Percentiles rank a stretch among this genome's conserved stretches.
phyloP scores from a whole-genome alignment of 2,797 vertebrate species.

The Anolis apletophallus region DNA sequence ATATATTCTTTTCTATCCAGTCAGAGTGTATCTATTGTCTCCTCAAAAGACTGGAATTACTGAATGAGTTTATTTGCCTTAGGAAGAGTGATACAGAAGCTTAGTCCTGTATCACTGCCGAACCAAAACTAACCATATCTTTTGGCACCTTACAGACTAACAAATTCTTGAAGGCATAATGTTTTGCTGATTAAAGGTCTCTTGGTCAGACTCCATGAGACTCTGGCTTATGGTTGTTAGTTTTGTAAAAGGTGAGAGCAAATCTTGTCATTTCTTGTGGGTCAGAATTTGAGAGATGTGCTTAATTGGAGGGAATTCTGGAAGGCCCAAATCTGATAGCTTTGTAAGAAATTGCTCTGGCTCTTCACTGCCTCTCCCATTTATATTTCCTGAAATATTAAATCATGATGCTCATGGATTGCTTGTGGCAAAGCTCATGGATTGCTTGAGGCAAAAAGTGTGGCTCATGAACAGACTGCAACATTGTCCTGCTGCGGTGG shows the following conservation, averaged over 20 bases:
- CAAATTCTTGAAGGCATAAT: not conserved
- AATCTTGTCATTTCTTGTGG: not conserved
- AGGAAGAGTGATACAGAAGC: conserved; percentile 45
- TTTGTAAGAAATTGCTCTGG: not conserved
- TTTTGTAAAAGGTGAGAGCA: not conserved
- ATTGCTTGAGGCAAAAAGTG: too few species aligned
- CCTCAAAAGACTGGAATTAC: conserved; percentile 29
- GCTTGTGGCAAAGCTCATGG: too few species aligned
- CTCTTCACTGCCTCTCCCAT: not conserved
- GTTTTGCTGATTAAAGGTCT: not conserved
- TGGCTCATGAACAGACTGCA: too few species aligned
- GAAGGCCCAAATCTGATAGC: not conserved
- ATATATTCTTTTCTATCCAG: not conserved
- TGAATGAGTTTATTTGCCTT: conserved; percentile 48
- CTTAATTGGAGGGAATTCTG: not conserved
- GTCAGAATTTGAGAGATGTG: not conserved
- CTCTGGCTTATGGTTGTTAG: not conserved
- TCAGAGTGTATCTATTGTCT: not conserved
- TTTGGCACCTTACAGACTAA: conserved; percentile 17
- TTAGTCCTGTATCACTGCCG: not conserved
- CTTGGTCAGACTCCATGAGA: not conserved
- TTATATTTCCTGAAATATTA: not conserved
- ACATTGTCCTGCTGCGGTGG: too few species aligned
- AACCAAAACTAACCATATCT: conserved; percentile 1
- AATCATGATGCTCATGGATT: not conserved